Conservation (phyloP, 1,140 invertebrate genomes). For the Bombus huntii region DNA sequence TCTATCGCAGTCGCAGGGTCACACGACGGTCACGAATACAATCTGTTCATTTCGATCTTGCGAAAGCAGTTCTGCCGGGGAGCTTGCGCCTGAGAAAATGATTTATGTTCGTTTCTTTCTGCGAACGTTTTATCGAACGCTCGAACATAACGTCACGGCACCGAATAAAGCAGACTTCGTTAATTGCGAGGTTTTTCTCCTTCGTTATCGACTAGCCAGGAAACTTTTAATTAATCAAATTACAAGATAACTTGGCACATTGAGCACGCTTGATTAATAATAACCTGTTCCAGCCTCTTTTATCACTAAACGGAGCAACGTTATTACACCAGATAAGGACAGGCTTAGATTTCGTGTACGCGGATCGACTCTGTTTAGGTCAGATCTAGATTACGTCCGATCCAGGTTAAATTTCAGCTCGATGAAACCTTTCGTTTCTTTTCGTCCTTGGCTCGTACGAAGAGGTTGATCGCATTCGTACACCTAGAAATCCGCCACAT, state of each 20-base stretch:
- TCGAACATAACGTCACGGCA: background rate
- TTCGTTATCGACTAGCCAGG: background rate
- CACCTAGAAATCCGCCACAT: too few species aligned
- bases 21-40: background rate
- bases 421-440: background rate
- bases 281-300: background rate
- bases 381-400: constrained; percentile 15
- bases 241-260: background rate
- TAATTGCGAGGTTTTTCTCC: constrained; percentile 6
- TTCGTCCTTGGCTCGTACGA: background rate
- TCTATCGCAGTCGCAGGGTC: background rate
- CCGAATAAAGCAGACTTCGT: background rate
- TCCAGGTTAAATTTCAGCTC: constrained; percentile 19
- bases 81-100: background rate
- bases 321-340: background rate
- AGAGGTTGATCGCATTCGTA: background rate
- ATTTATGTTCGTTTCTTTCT: background rate
- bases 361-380: background rate
- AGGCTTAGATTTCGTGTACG: background rate
- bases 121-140: background rate
- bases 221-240: constrained; percentile 44
- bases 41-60: background rate
- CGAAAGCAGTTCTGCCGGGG: background rate
- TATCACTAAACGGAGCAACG: background rate
- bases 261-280: background rate